A percentile compares a stretch with the other conserved stretches of the same genome.
Evolutionary conservation across 2,113 vertebrate genomes (phyloP).

Genomic region (Sander lucioperca): DNA sequence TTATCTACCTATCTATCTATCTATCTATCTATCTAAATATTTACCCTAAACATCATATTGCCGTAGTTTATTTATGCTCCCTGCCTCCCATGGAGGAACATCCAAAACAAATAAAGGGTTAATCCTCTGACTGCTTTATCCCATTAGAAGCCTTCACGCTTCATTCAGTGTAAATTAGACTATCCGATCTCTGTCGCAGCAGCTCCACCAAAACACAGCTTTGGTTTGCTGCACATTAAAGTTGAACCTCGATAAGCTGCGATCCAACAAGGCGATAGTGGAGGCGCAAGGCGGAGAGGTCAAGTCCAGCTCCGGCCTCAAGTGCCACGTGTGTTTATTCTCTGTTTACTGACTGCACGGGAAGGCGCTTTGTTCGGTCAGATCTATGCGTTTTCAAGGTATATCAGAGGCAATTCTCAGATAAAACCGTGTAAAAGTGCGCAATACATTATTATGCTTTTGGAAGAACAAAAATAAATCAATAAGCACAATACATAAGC

Average conservation of each 20-base stretch:
- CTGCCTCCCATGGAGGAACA: slow-evolving; percentile 73
- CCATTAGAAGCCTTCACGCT: slow-evolving; percentile 74
- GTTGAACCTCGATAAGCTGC: slow-evolving; percentile 76
- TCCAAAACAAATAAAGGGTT: slow-evolving; percentile 78
- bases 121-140: slow-evolving; percentile 80
- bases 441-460: background rate
- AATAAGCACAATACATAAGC: background rate
- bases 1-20: slow-evolving; percentile 39
- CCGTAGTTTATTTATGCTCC: slow-evolving; percentile 69
- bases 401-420: background rate
- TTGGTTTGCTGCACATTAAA: slow-evolving; percentile 73
- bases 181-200: slow-evolving; percentile 66
- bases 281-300: slow-evolving; percentile 67
- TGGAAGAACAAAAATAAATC: background rate
- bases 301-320: slow-evolving; percentile 71
- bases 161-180: slow-evolving; percentile 81
- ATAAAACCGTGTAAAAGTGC: background rate
- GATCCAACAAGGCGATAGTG: slow-evolving; percentile 48
- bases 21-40: slow-evolving; percentile 41
- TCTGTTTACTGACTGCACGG: background rate
- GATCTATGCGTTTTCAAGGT: background rate
- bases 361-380: background rate
- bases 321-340: slow-evolving; percentile 43
- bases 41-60: slow-evolving; percentile 33
- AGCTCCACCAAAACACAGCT: slow-evolving; percentile 67